Evolutionary conservation across 92 coral and sea anemone species (phyloP).

Genomic region (Diadumene lineata): DNA sequence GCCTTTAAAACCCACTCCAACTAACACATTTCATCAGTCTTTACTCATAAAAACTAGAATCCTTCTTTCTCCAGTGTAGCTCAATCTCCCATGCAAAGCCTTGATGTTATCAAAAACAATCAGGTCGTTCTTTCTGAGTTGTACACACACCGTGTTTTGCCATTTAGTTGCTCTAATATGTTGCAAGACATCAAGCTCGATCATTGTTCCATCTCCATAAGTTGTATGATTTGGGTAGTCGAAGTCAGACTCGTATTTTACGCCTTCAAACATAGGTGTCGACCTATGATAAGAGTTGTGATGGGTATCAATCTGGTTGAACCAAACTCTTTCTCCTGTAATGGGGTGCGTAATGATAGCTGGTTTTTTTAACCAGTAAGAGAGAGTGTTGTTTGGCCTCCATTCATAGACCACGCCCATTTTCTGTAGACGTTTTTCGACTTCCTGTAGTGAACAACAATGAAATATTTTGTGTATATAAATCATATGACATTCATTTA

Average conservation of each 20-base stretch:
- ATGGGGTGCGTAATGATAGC: constrained; percentile 45
- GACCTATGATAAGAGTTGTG: constrained; percentile 33
- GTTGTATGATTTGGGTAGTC: constrained; percentile 46
- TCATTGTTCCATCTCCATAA: constrained; percentile 59
- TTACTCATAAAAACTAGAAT: constrained; percentile 36
- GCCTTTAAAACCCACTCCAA: background rate
- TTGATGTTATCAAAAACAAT: constrained; percentile 62
- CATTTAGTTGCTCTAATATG: constrained; percentile 65
- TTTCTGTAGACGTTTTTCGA: constrained; percentile 32
- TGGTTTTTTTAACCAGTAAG: constrained; percentile 39
- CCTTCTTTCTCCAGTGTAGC: constrained; percentile 54
- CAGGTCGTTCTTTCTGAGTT: constrained; percentile 50
- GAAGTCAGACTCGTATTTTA: constrained; percentile 31
- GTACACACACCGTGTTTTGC: constrained; percentile 60
- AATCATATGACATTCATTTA: no score
- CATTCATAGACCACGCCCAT: constrained; percentile 45
- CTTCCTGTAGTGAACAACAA: constrained; percentile 30
- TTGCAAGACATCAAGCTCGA: constrained; percentile 59
- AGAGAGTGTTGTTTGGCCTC: constrained; percentile 36
- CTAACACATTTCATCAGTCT: background rate
- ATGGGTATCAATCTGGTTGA: constrained; percentile 33
- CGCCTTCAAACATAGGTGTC: constrained; percentile 29
- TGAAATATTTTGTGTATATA: background rate
- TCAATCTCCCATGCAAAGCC: constrained; percentile 55
- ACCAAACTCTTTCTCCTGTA: constrained; percentile 58